Conservation (phyloP, 2,888 invertebrate species). For the Drosophila subquinaria region DNA sequence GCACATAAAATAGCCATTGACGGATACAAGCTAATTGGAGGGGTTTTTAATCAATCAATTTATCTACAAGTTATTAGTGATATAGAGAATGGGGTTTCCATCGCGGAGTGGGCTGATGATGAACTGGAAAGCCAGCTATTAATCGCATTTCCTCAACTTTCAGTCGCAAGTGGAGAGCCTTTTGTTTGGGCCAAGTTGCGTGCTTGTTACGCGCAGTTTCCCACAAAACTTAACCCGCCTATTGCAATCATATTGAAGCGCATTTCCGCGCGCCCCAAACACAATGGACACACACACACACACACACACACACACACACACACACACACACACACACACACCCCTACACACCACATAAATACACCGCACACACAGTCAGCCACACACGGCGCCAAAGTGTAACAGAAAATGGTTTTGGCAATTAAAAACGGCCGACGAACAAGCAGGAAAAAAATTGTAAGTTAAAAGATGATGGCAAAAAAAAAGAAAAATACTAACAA, state of each 20-base stretch:
- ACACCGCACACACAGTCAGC: slow-evolving; percentile 18
- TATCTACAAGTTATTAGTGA: slow-evolving; percentile 1
- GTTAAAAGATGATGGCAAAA: slow-evolving; percentile 55
- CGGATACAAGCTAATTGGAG: background rate
- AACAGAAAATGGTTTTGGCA: slow-evolving; percentile 69
- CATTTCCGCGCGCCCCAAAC: slow-evolving; percentile 57
- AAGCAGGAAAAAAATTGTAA: slow-evolving; percentile 65
- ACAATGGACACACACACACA: slow-evolving; percentile 51
- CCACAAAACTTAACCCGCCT: slow-evolving; percentile 51
- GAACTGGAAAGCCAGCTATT: slow-evolving; percentile 4
- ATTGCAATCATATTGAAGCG: slow-evolving; percentile 51
- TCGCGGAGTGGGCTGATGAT: slow-evolving; percentile 3
- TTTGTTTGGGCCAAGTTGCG: slow-evolving; percentile 51
- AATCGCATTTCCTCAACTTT: slow-evolving; percentile 20
- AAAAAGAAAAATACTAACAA: background rate
- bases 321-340: slow-evolving; percentile 38
- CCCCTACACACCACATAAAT: slow-evolving; percentile 16
- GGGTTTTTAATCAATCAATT: slow-evolving; percentile 7
- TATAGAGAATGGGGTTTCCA: background rate
- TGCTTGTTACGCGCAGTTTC: slow-evolving; percentile 59
- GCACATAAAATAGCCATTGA: background rate
- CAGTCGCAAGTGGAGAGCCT: slow-evolving; percentile 7
- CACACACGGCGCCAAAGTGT: slow-evolving; percentile 60
- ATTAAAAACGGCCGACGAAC: slow-evolving; percentile 63
- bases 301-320: slow-evolving; percentile 24